A percentile compares a stretch with the other conserved stretches of the same genome.
phyloP scores from a whole-genome alignment of 2,113 vertebrate genomes.

The Connochaetes taurinus region DNA sequence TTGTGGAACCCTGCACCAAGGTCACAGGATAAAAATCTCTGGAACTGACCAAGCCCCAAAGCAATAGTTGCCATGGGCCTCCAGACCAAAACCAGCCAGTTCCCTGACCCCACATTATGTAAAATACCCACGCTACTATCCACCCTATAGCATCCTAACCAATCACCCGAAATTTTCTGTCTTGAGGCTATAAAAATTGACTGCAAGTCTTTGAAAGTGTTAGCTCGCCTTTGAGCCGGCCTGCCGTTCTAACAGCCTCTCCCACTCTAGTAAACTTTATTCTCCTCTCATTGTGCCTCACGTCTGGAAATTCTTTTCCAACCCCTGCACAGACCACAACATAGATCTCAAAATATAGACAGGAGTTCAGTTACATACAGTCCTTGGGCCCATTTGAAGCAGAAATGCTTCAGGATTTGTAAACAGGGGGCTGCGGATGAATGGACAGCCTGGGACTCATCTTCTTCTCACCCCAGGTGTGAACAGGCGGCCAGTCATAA shows the following conservation, averaged over 20 bases:
- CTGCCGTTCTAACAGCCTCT: background rate
- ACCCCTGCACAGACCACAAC: rapidly evolving
- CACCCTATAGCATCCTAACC: background rate
- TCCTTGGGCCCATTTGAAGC: background rate
- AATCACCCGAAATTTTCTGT: background rate
- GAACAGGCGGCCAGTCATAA: background rate
- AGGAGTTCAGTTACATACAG: background rate
- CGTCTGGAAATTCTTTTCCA: background rate
- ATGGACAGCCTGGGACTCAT: background rate
- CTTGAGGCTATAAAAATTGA: background rate
- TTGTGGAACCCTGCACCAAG: background rate
- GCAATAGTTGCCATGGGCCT: background rate
- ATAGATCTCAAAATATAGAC: background rate
- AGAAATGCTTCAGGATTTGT: background rate
- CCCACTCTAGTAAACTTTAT: background rate
- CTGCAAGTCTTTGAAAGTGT: background rate
- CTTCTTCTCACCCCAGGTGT: background rate
- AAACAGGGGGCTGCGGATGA: background rate
- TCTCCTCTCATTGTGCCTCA: background rate
- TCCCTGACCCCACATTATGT: background rate
- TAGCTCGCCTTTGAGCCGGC: background rate
- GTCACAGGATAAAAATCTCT: background rate
- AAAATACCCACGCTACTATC: background rate
- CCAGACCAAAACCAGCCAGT: background rate
- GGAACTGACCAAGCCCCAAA: background rate